Base-by-base conservation (phyloP, 2,797 vertebrate species). In the Anisognathus igniventris region DNA sequence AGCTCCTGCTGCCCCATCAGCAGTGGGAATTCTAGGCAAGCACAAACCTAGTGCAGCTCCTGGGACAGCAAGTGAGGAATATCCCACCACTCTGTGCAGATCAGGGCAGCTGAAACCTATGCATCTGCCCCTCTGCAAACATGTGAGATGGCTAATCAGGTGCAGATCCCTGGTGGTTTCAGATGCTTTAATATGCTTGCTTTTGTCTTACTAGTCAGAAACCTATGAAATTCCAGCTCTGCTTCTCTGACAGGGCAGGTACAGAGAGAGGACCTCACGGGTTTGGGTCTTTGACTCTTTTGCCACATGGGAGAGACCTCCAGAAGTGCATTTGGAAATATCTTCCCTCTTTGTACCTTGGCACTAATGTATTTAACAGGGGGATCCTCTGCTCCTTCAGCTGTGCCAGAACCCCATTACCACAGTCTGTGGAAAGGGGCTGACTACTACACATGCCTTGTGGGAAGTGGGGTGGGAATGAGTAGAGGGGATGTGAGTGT, bases 231-330 rank as follows among this genome's bases (percentile, higher is more conserved):
- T 71, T 50, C 51, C 27, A 62, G 44, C 48, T 50, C 65, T 74
- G 66, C 70, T 74, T 35, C 40, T 67, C 54, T 67, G 71, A 28
- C 50, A 42, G 39, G 48, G 61, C 57, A 74, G 61, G 48, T 48
- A 14, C 28, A 62, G 33, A 0, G 1, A 30, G 20, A 77, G 37
- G 19, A 58, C 54, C 42, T 54, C 3, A 0, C 37, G 42, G 44
- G 22, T 58, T 40, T 67, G 70, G 14, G 33, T 74, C 61, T 77
- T 2, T 1, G 65, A 14, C 20, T 81, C 28, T 31, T 50, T 45
- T 50, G 44, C 62, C 3, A 4, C 10, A 2, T 25, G 37, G 39
- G 33, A 40, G 20, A 33, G 28, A 39, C 14, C 13, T 35, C 33
- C 2, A 2, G 68, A 76, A 88, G 28, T 1, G 2, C 16, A 5